Evolutionary conservation across 1,140 invertebrate species (phyloP).

Genomic region (Drosophila tropicalis): DNA sequence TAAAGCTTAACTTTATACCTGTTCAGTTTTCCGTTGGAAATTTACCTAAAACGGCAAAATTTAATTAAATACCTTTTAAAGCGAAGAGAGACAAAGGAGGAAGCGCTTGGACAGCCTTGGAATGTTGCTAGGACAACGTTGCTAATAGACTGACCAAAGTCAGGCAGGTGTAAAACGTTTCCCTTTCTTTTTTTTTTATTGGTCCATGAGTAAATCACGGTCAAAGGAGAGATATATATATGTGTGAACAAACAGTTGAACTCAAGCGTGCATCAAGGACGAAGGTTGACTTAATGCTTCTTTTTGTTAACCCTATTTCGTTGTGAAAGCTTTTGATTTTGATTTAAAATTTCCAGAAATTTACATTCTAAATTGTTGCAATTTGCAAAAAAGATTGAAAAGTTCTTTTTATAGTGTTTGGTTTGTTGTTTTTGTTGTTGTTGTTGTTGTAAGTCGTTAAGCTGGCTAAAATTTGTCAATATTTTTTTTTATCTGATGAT

Average conservation of each 20-base stretch:
- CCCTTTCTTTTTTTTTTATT: neutral
- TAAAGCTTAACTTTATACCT: neutral
- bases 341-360: too few relatives aligned
- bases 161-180: neutral
- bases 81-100: neutral
- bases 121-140: constrained; percentile 1
- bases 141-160: constrained; percentile 4
- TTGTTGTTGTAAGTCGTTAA: constrained; percentile 19
- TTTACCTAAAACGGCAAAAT: neutral
- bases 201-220: neutral
- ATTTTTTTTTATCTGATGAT: constrained; percentile 15
- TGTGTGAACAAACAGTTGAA: neutral
- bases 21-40: neutral
- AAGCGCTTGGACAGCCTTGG: neutral
- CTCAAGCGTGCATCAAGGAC: neutral
- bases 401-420: constrained; percentile 6
- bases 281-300: neutral
- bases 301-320: neutral
- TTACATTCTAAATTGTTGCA: neutral
- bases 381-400: neutral
- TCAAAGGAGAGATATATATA: too few relatives aligned
- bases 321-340: too few relatives aligned
- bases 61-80: neutral
- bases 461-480: constrained; percentile 57
- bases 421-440: neutral